These are phyloP conservation scores for Catostylus mosaicus DNA, from an alignment of 30 jellyfish, hydroid and myxozoan genomes.

Conservation along the genomic window DNA sequence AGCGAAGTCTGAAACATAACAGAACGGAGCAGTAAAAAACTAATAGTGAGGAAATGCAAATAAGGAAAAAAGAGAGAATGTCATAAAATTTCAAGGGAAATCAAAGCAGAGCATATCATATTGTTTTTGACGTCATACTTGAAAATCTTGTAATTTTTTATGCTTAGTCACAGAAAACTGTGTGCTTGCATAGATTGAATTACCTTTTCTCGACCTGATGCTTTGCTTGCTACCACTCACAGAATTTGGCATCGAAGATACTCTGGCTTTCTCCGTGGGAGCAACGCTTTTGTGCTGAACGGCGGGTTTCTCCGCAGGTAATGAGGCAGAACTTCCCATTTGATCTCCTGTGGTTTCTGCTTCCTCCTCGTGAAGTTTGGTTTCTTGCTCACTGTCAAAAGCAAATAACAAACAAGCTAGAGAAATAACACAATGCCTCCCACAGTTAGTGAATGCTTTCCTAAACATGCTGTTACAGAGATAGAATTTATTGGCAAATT, in stretches of 20 bases:
- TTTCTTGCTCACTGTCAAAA: slow-evolving; percentile 25
- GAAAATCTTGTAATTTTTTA: not conserved
- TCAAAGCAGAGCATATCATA: no score
- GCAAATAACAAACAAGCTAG: not conserved
- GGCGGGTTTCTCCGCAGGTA: slow-evolving; percentile 16
- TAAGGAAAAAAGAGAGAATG: no score
- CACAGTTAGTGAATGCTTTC: no score
- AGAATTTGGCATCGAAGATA: slow-evolving; percentile 30
- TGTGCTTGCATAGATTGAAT: not conserved
- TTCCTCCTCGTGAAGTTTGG: slow-evolving; percentile 17
- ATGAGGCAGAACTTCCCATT: slow-evolving; percentile 59
- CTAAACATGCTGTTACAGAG: no score
- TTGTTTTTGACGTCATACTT: no score
- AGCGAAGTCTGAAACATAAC: no score
- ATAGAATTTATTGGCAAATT: no score
- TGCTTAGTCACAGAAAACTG: not conserved
- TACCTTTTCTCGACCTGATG: slow-evolving; percentile 66
- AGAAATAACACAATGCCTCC: not conserved
- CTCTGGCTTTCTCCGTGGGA: not conserved
- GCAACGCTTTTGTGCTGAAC: slow-evolving; percentile 4
- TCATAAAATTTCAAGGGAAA: no score
- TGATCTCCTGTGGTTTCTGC: slow-evolving; percentile 11
- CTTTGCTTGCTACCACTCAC: slow-evolving; percentile 57
- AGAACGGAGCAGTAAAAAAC: no score
- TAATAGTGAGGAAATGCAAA: no score